Evolutionary conservation across 1,140 invertebrate genomes (phyloP).

Genomic region (Rhagoletis pomonella): DNA sequence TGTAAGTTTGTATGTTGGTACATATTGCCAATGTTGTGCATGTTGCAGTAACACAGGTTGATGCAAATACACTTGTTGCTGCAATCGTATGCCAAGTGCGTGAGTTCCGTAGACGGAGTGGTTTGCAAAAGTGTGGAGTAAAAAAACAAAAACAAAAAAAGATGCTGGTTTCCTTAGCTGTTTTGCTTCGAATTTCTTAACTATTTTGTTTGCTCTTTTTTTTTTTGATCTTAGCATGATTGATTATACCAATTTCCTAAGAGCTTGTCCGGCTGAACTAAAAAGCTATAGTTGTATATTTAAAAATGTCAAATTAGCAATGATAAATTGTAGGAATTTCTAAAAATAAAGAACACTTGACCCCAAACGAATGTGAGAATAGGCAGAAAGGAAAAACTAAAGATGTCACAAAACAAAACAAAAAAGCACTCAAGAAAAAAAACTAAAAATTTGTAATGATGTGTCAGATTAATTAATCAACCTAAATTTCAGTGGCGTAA

Average conservation of each 20-base stretch:
- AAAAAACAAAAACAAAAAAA: not conserved
- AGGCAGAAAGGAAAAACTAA: not conserved
- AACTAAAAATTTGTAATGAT: no score
- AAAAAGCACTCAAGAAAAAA: no score
- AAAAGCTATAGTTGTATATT: not conserved
- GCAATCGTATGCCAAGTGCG: slow-evolving; percentile 26
- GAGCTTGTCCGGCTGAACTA: not conserved
- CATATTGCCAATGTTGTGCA: not conserved
- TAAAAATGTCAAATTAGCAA: not conserved
- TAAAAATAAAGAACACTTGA: slow-evolving; percentile 14
- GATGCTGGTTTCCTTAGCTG: not conserved
- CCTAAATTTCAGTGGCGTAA: no score
- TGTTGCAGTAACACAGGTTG: slow-evolving; percentile 39
- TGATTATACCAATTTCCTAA: not conserved
- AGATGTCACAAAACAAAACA: no score
- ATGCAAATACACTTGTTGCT: slow-evolving; percentile 13
- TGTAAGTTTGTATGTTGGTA: not conserved
- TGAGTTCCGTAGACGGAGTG: not conserved
- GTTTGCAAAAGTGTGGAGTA: not conserved
- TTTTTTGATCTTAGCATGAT: not conserved
- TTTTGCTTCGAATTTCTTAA: not conserved
- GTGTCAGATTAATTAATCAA: no score
- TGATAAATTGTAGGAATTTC: slow-evolving; percentile 14
- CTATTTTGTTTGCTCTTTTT: not conserved
- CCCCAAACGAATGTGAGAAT: not conserved